Percentiles rank a stretch among this genome's conserved stretches.
Conservation (phyloP, 2,113 vertebrate genomes). For the Callipepla californica region DNA sequence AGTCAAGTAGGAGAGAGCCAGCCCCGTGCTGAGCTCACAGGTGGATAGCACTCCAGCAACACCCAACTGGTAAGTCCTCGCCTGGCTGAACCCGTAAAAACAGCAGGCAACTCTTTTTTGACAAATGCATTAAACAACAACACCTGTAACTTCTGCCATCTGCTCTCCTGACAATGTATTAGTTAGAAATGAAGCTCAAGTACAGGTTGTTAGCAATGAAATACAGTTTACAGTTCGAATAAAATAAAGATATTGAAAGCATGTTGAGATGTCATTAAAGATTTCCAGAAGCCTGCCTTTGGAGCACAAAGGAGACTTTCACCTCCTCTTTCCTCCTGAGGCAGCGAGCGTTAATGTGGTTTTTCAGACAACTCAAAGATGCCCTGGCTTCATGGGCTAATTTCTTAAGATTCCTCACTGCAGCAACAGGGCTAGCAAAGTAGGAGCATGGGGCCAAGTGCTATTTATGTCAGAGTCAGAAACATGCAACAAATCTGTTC, state of each 20-base stretch:
- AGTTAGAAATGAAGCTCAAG: neutral
- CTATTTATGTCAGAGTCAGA: neutral
- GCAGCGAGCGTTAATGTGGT: neutral
- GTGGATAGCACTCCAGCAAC: neutral
- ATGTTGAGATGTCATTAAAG: fast-evolving
- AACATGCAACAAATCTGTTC: neutral
- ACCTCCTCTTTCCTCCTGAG: neutral
- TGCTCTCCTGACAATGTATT: neutral
- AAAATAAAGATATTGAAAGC: neutral
- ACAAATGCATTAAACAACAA: neutral
- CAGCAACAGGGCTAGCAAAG: neutral
- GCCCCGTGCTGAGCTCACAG: neutral
- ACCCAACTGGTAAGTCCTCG: neutral
- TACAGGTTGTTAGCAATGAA: neutral
- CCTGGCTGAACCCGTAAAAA: fast-evolving
- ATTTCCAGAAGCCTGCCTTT: neutral
- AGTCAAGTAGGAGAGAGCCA: neutral
- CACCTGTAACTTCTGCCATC: neutral
- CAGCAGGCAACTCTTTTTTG: neutral
- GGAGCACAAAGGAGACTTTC: neutral
- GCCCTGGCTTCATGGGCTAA: neutral
- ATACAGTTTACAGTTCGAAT: neutral
- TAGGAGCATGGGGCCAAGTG: fast-evolving
- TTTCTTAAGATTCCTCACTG: neutral
- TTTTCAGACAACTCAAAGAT: neutral